These are phyloP conservation scores for Poeciliopsis prolifica DNA, from an alignment of 2,113 vertebrate genomes.

Conservation along the genomic window DNA sequence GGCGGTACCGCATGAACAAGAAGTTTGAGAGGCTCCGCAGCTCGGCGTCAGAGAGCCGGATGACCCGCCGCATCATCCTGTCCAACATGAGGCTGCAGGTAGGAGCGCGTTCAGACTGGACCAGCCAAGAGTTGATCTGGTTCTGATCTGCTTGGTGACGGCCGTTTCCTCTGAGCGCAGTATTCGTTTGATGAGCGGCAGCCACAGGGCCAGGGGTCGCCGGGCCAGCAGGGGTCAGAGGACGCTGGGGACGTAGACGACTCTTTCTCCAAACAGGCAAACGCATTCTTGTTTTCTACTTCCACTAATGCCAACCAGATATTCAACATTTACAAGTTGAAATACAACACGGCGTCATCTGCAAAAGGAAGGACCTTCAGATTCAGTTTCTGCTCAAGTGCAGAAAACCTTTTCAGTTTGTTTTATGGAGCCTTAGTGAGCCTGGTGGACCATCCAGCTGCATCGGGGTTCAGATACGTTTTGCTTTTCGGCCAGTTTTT, in stretches of 20 bases:
- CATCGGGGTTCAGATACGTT: not conserved
- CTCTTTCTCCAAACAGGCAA: conserved; percentile 72
- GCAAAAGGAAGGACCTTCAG: not conserved
- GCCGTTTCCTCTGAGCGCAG: conserved; percentile 15
- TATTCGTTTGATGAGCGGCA: conserved; percentile 73
- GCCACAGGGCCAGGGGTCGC: conserved; percentile 54
- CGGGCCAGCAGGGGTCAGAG: conserved; percentile 56
- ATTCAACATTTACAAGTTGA: too few relatives aligned
- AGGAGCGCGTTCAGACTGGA: not conserved
- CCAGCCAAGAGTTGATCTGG: not conserved
- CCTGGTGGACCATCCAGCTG: not conserved
- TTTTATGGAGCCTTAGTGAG: not conserved
- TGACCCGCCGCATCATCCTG: conserved; percentile 75
- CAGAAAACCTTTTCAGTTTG: not conserved
- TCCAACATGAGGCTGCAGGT: conserved; percentile 78
- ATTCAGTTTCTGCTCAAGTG: not conserved
- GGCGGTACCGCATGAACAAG: conserved; percentile 76
- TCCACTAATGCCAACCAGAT: too few relatives aligned
- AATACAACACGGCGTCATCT: not conserved
- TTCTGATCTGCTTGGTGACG: not conserved
- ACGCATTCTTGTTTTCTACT: not conserved
- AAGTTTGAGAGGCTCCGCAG: conserved; percentile 74
- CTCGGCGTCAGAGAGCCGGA: conserved; percentile 71
- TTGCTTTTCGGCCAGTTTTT: not conserved
- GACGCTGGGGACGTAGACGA: conserved; percentile 61